phyloP scores from a whole-genome alignment of 2,888 invertebrate species.

The Colletes collaris region DNA sequence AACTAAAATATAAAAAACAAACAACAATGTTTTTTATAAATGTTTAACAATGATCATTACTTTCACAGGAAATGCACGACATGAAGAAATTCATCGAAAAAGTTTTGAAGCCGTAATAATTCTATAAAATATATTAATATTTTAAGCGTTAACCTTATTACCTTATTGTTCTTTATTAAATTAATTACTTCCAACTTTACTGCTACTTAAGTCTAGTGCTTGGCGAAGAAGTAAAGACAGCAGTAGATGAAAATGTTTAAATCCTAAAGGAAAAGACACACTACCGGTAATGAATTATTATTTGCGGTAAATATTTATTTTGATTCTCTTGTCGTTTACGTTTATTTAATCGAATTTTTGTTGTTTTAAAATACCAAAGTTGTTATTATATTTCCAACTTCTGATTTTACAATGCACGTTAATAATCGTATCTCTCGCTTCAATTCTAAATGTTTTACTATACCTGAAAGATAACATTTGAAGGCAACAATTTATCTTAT shows the following conservation, averaged over 20 bases:
- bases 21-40: not conserved
- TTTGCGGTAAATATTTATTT: slow-evolving; percentile 41
- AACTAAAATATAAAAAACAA: no score
- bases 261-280: slow-evolving; percentile 17
- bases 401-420: slow-evolving; percentile 22
- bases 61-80: slow-evolving; percentile 80
- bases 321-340: slow-evolving; percentile 15
- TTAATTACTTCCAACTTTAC: slow-evolving; percentile 61
- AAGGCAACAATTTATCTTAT: slow-evolving; percentile 16
- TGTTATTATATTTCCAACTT: slow-evolving; percentile 21
- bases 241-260: slow-evolving; percentile 50
- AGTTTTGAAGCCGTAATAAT: slow-evolving; percentile 79
- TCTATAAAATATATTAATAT: slow-evolving; percentile 42
- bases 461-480: not conserved
- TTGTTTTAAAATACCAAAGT: slow-evolving; percentile 42
- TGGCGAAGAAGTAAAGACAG: slow-evolving; percentile 46
- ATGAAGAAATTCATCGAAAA: slow-evolving; percentile 80
- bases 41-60: slow-evolving; percentile 22
- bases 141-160: slow-evolving; percentile 54
- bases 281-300: slow-evolving; percentile 24
- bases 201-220: slow-evolving; percentile 62
- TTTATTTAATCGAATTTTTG: slow-evolving; percentile 23
- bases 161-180: slow-evolving; percentile 63
- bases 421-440: slow-evolving; percentile 25
- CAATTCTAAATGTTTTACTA: slow-evolving; percentile 21